These are phyloP conservation scores for Diogma glabrata DNA, from an alignment of 2,888 invertebrate species.

Conservation along the genomic window DNA sequence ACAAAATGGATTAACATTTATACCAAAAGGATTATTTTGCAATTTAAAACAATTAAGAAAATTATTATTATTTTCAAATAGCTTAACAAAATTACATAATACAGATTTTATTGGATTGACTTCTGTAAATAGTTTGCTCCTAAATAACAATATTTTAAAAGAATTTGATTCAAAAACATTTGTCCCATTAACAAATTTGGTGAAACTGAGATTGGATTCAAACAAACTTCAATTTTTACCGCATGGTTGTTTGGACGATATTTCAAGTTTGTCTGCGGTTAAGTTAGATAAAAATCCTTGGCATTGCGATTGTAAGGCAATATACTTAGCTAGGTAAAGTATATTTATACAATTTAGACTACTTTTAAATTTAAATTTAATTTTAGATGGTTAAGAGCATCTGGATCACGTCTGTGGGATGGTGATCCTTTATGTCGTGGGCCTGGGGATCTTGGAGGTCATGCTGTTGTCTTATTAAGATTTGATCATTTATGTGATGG, in stretches of 20 bases:
- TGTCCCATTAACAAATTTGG: conserved; percentile 35
- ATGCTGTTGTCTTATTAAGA: conserved; percentile 38
- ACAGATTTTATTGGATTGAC: conserved; percentile 39
- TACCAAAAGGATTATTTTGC: conserved; percentile 39
- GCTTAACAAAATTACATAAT: conserved; percentile 35
- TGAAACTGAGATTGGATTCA: conserved; percentile 42
- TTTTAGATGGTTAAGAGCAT: conserved; percentile 39
- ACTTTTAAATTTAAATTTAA: neutral
- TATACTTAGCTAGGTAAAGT: conserved; percentile 48
- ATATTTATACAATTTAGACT: neutral
- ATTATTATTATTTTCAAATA: conserved; percentile 44
- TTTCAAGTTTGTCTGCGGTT: conserved; percentile 44
- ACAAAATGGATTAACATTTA: conserved; percentile 40
- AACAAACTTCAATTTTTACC: conserved; percentile 53
- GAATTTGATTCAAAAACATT: conserved; percentile 37
- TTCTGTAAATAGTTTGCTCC: conserved; percentile 40
- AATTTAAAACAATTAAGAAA: conserved; percentile 36
- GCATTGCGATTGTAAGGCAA: conserved; percentile 51
- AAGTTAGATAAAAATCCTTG: conserved; percentile 52
- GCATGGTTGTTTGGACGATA: conserved; percentile 43
- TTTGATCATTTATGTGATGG: conserved; percentile 59
- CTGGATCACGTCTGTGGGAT: conserved; percentile 39
- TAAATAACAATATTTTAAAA: conserved; percentile 49
- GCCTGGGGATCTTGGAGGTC: conserved; percentile 41
- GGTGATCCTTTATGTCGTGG: conserved; percentile 42